Base-by-base conservation (phyloP, 2,888 invertebrate species). In the Trachelus stipa region DNA sequence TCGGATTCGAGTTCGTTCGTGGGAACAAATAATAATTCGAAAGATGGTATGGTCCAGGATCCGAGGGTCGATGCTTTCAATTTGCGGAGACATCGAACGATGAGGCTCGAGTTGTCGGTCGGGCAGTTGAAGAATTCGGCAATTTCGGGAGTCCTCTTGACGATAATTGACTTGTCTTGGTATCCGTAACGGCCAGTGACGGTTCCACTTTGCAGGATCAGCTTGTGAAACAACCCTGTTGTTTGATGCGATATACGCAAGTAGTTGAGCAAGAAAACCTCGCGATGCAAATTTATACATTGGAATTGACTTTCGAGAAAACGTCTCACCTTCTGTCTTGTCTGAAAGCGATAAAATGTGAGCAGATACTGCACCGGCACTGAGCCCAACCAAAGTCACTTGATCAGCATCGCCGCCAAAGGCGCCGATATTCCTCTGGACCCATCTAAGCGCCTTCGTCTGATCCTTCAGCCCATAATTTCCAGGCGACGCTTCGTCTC, bases 401-500 rank as follows among this genome's bases (percentile, higher is more conserved):
- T 74, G 81, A 0, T 77, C n/a, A 1, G 84, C 79, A 78, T 86
- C 77, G 4, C 87, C 86, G 1, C 85, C 84, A 73, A 87, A 85
- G 0, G 23, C 23, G 34, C 11, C 2, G 35, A 87, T 83, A 56
- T 87, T 81, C 1, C 79, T 37, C 40, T 80, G 81, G 11, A 87
- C 79, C 87, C 87, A 87, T 34, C 80, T 73, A 11, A 86, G 77
- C 1, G 84, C 86, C 12, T 82, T 73, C 12, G 74, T 34, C 73
- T 85, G 85, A 82, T 87, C 87, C 77, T 86, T 87, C 15, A 86
- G 76, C 30, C 84, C 85, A 35, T 81, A 85, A 79, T 87, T 87
- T 1, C 87, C 87, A 3, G 83, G 69, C 4, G 84, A 81, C 30
- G 69, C 76, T 31, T 34, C 30, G 74, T 87, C 83, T 9, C 84